Conservation (phyloP, 2,113 vertebrate species). For the Corvus hawaiiensis region DNA sequence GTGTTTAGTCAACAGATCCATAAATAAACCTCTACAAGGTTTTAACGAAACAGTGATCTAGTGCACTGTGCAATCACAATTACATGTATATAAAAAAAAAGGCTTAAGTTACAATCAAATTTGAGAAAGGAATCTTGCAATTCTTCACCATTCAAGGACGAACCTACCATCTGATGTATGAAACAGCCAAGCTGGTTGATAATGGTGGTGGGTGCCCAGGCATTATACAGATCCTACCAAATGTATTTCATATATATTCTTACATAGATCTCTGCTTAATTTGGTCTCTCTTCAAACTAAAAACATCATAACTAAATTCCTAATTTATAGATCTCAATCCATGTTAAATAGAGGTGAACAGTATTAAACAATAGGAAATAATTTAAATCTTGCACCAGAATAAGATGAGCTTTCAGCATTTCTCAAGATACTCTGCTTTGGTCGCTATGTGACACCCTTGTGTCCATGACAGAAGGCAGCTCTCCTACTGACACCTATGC, state of each 20-base stretch:
- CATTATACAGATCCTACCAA: neutral
- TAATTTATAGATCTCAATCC: neutral
- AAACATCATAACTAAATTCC: neutral
- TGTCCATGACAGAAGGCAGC: neutral
- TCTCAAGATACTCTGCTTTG: neutral
- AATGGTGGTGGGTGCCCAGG: neutral
- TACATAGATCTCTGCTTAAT: neutral
- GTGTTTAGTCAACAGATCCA: neutral
- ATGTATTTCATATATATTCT: neutral
- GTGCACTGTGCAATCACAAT: neutral
- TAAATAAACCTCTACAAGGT: neutral
- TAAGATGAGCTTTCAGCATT: neutral
- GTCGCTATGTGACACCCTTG: neutral
- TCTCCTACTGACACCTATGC: neutral
- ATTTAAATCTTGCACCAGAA: neutral
- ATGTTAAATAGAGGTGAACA: neutral
- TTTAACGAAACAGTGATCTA: neutral
- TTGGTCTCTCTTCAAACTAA: neutral
- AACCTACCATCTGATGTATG: neutral
- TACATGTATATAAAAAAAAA: neutral
- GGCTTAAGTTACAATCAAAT: neutral
- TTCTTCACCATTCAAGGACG: neutral
- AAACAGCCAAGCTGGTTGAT: neutral
- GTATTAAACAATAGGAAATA: neutral
- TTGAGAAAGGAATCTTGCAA: neutral